Conservation (phyloP, 2,888 invertebrate species). For the Phortica magna region DNA sequence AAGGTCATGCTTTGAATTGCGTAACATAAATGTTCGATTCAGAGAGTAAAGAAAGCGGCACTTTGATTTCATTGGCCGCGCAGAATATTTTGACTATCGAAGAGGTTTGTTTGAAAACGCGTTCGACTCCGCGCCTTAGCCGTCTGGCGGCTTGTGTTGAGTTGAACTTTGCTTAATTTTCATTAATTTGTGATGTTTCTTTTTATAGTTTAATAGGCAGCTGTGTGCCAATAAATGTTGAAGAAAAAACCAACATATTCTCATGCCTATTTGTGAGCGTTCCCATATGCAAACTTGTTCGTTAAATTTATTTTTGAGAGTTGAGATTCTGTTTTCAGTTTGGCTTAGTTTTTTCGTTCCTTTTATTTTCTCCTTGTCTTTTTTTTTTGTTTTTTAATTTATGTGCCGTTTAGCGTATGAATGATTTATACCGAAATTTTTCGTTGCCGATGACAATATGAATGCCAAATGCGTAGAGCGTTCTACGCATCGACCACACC, state of each 20-base stretch:
- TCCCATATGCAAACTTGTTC: conserved; percentile 12
- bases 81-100: background rate
- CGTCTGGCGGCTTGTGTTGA: background rate
- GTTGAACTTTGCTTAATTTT: conserved; percentile 48
- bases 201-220: conserved; percentile 53
- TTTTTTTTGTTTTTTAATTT: conserved; percentile 29
- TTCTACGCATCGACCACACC: conserved; percentile 52
- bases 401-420: conserved; percentile 53
- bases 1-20: conserved; percentile 31
- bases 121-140: background rate
- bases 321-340: conserved; percentile 8
- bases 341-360: conserved; percentile 19
- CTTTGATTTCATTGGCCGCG: conserved; percentile 46
- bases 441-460: conserved; percentile 47
- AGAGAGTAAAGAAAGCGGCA: conserved; percentile 43
- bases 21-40: conserved; percentile 2
- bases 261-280: conserved; percentile 24
- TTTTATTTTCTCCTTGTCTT: background rate
- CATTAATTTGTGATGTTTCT: conserved; percentile 64
- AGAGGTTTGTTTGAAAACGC: background rate
- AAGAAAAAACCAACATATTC: conserved; percentile 13
- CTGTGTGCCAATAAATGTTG: conserved; percentile 44
- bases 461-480: conserved; percentile 64
- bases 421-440: conserved; percentile 64
- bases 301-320: conserved; percentile 39